Conservation (phyloP, 2,113 vertebrate species). For the Ochotona curzoniae region DNA sequence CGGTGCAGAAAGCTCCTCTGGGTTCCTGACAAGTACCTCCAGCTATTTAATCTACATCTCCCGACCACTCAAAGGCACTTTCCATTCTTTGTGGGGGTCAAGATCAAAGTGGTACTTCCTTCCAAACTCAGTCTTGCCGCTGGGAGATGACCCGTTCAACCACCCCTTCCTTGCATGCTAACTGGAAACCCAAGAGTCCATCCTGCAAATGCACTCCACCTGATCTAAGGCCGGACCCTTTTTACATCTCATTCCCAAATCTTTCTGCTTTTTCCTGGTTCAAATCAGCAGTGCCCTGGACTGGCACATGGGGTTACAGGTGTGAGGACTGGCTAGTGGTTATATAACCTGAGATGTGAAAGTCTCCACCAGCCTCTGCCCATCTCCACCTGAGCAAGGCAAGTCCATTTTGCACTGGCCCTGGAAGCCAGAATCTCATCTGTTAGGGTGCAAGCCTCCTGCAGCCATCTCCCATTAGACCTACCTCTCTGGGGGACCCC, state of each 20-base stretch:
- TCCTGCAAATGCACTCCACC: not conserved
- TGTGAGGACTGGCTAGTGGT: not conserved
- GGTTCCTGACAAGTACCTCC: not conserved
- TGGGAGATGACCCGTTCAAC: not conserved
- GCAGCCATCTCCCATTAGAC: not conserved
- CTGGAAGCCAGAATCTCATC: fast-evolving
- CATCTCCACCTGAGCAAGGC: not conserved
- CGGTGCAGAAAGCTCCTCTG: not conserved
- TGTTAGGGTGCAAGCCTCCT: not conserved
- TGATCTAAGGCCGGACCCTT: not conserved
- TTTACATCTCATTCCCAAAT: not conserved
- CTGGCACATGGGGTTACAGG: not conserved
- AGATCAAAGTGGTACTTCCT: slow-evolving; percentile 27
- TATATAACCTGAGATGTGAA: not conserved
- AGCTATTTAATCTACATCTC: not conserved
- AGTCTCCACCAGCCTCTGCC: not conserved
- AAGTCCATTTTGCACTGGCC: not conserved
- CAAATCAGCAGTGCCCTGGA: not conserved
- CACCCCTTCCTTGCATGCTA: not conserved
- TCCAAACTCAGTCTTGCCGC: not conserved
- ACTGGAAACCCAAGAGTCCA: not conserved
- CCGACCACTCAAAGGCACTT: not conserved
- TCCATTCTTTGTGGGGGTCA: not conserved
- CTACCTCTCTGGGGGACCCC: no score
- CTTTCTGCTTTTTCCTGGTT: not conserved